phyloP scores from a whole-genome alignment of 2,888 invertebrate genomes.

The Dicycla oo region DNA sequence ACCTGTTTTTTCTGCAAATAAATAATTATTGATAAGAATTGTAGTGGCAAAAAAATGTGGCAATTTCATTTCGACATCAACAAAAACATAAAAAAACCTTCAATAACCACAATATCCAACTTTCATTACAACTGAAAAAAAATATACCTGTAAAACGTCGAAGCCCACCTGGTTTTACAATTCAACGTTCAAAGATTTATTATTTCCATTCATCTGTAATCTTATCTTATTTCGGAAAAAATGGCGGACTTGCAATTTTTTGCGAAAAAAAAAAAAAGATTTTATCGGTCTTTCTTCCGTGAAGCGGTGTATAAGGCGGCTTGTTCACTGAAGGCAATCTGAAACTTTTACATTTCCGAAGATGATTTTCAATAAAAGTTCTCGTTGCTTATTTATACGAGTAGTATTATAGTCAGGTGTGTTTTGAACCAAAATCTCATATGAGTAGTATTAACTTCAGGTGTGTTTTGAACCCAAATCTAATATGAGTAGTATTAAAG shows the following conservation, averaged over 20 bases:
- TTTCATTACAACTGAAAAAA: neutral
- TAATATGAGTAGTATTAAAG: no score
- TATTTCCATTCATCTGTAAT: slow-evolving; percentile 49
- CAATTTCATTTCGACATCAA: neutral
- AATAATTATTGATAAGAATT: no score
- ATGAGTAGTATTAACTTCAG: no score
- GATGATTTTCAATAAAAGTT: neutral
- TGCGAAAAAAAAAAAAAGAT: slow-evolving; percentile 39
- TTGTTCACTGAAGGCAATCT: slow-evolving; percentile 7
- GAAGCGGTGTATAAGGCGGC: slow-evolving; percentile 13
- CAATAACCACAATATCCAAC: neutral
- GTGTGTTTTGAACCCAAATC: no score
- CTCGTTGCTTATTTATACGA: neutral
- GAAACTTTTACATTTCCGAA: neutral
- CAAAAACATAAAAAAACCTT: neutral
- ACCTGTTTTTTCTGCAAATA: no score
- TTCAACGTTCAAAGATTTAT: slow-evolving; percentile 43
- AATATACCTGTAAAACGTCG: neutral
- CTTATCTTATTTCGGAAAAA: slow-evolving; percentile 47
- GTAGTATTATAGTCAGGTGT: neutral
- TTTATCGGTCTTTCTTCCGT: slow-evolving; percentile 40
- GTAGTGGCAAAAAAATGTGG: no score
- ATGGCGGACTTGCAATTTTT: slow-evolving; percentile 45
- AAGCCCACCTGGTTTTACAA: slow-evolving; percentile 22
- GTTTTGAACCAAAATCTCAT: neutral